Base-by-base conservation (phyloP, 2,888 invertebrate genomes). In the Drosophila neoperkinsi region DNA sequence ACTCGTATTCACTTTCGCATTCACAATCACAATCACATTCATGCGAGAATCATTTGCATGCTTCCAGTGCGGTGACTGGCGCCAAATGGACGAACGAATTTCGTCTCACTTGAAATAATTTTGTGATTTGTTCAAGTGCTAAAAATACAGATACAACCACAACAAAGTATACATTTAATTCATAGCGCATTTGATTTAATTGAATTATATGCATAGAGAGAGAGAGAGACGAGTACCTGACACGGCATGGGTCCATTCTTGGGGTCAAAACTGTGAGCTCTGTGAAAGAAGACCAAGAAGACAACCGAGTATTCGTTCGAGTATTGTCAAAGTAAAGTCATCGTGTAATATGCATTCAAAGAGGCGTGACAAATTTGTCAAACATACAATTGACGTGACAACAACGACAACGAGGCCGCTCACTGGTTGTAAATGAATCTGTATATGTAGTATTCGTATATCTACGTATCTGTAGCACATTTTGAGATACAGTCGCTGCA, bases 321-420 rank as follows among this genome's bases (percentile, higher is more conserved):
- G 34, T 46, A 30, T 25, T 16, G n/a, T 43, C 50, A 18, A 13
- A n/a, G n/a, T 30, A 73, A 51, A 41, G 46, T 56, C 72, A 65
- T 59, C 31, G 38, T 38, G 38, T 51, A 63, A 36, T 53, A 31
- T 64, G 52, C 46, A 67, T 41, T 56, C 64, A 66, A 61, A 73
- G 73, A 71, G 60, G 85, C 77, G 71, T 77, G 71, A 82, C 79
- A 71, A 81, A 80, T 80, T 78, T 81, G 71, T 70, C 80, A 81
- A 78, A 81, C 71, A 64, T 57, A 62, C 64, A 77, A 78, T 78
- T 74, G 71, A 68, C 64, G 41, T 50, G 61, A 64, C 69, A 69
- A 61, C 50, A 53, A 43, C 51, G 52, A 55, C 56, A n/a, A 49
- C 66, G 61, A 69, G 63, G 65, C 36, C 69, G 62, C 53, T 73